Evolutionary conservation across 2,797 vertebrate species (phyloP).

Genomic region (Lerista edwardsae): DNA sequence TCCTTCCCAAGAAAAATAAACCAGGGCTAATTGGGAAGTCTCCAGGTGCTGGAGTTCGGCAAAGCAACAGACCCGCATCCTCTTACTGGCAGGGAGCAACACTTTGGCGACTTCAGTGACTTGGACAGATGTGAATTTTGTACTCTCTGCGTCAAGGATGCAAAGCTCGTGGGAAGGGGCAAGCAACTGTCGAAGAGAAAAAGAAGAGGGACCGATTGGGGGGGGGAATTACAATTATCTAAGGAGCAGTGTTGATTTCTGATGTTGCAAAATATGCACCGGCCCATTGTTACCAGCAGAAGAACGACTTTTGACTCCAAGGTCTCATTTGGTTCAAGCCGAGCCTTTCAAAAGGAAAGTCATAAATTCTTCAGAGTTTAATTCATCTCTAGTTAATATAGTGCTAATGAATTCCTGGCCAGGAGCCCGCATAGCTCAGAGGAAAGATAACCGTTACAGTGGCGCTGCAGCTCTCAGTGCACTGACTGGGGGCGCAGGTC

Average conservation of each 20-base stretch:
- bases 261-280: background rate
- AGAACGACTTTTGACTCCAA: background rate
- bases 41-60: constrained; percentile 31
- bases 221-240: background rate
- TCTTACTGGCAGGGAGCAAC: background rate
- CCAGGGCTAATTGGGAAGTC: constrained; percentile 64
- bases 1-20: constrained; percentile 57
- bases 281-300: background rate
- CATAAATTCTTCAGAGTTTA: constrained; percentile 23
- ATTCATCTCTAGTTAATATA: constrained; percentile 8
- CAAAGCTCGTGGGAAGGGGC: background rate
- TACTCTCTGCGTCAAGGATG: background rate
- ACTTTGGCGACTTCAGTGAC: background rate
- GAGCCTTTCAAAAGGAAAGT: background rate
- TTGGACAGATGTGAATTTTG: background rate
- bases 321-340: background rate
- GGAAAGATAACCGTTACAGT: background rate
- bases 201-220: constrained; percentile 7
- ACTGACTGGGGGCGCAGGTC: background rate
- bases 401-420: constrained; percentile 14
- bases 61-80: constrained; percentile 3
- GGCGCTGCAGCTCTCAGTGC: no score
- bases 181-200: background rate
- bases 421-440: background rate
- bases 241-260: background rate